Percentiles rank a stretch among this genome's conserved stretches.
phyloP scores from a whole-genome alignment of 2,888 invertebrate species.

The Caenorhabditis parvicauda region DNA sequence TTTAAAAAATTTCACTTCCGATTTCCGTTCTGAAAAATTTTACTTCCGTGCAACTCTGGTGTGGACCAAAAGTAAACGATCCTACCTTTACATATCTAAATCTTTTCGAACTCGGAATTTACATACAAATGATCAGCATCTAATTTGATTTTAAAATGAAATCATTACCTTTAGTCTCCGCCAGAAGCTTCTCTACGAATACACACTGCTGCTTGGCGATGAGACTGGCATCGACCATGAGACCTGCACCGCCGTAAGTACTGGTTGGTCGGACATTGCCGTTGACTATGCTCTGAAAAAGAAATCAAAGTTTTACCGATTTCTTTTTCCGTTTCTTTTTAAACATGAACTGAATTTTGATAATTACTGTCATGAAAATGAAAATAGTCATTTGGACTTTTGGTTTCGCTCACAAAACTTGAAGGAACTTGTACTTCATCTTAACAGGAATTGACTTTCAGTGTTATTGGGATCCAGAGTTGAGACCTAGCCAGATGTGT shows the following conservation, averaged over 20 bases:
- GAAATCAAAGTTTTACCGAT: neutral
- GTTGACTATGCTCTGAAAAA: neutral
- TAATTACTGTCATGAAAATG: neutral
- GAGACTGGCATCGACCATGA: conserved; percentile 69
- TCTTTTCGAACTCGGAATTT: too few species aligned
- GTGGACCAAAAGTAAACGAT: too few species aligned
- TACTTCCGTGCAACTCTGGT: too few species aligned
- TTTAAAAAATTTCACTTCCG: too few species aligned
- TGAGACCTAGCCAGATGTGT: too few species aligned
- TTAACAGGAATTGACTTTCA: too few species aligned
- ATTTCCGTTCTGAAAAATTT: too few species aligned
- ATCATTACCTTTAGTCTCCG: conserved; percentile 70
- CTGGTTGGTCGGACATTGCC: conserved; percentile 23
- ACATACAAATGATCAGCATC: too few species aligned
- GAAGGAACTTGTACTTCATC: neutral
- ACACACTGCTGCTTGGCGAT: conserved; percentile 95
- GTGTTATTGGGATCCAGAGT: too few species aligned
- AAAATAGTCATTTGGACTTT: neutral
- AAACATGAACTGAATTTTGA: neutral
- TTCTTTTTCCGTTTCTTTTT: neutral
- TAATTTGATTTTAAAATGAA: neutral
- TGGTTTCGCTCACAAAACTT: neutral
- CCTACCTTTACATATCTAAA: too few species aligned
- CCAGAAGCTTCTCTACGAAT: conserved; percentile 92
- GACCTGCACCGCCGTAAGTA: conserved; percentile 39